Evolutionary conservation across 2,888 invertebrate genomes (phyloP).

Genomic region (Salticus scenicus): DNA sequence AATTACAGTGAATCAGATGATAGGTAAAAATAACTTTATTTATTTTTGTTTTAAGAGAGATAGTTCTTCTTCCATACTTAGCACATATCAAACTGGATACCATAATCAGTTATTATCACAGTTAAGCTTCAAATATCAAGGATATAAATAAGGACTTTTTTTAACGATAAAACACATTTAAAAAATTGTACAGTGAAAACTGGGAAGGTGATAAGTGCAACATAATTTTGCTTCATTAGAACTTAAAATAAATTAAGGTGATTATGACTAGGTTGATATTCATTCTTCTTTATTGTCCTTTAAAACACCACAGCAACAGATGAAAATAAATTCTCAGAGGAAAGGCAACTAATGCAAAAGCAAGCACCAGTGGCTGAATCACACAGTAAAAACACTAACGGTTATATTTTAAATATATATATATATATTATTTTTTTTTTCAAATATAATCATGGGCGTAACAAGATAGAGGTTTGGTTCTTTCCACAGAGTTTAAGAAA

Average conservation of each 20-base stretch:
- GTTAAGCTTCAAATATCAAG: background rate
- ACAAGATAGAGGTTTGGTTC: too few species aligned
- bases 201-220: background rate
- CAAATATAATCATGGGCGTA: too few species aligned
- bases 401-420: too few species aligned
- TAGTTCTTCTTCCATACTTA: too few species aligned
- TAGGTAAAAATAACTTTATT: too few species aligned
- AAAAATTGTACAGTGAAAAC: background rate
- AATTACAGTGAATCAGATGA: too few species aligned
- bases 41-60: too few species aligned
- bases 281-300: background rate
- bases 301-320: slow-evolving; percentile 25
- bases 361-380: slow-evolving; percentile 62
- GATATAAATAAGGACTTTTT: background rate
- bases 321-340: slow-evolving; percentile 35
- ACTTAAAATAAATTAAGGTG: background rate
- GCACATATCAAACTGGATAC: background rate
- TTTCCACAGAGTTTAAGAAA: too few species aligned
- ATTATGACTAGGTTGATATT: slow-evolving; percentile 45
- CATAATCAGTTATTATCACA: background rate
- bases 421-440: too few species aligned
- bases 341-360: slow-evolving; percentile 66
- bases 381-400: background rate
- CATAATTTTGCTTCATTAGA: too few species aligned
- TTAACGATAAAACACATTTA: background rate